Base-by-base conservation (phyloP, 2,888 invertebrate genomes). In the Sarcophaga rosellei region DNA sequence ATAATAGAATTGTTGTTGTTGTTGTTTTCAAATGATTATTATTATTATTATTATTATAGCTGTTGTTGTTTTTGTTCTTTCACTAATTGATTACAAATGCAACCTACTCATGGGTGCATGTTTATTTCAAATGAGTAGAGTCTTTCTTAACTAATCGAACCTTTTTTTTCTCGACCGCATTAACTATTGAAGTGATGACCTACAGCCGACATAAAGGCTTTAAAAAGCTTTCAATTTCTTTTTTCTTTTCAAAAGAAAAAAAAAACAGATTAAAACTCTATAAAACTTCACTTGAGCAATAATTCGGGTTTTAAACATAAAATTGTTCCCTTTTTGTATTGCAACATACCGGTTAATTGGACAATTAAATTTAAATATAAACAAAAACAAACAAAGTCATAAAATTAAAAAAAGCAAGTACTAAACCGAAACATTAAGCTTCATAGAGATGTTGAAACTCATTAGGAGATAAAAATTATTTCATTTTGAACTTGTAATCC, bases 1-100 rank as follows among this genome's bases (percentile, higher is more conserved):
- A 21, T 23, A 45, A 63, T 74, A 35, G 35, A 35, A 35, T 23
- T 47, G 62, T 11, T 45, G 53, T 57, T 59, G 61, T 77, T 77
- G 53, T 57, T 59, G 61, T 77, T 77, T 47, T 17, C 61, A 78
- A 78, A 69, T 70, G 2, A 44, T 66, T 6, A n/a, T 65, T 23
- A n/a, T 65, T 65, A n/a, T 65, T 23, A n/a, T 65, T 65, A n/a
- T 66, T 66, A 5, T 66, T 61, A 11, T 53, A 53, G 53, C 15
- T 53, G 53, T 17, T 53, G 12, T 53, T 35, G 8, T 35, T 35
- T 1, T 35, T 35, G 8, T 44, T 66, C 20, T 53, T 12, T 11
- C 44, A 74, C 68, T 74, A 79, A 79, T 84, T 84, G 74, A 84
- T 84, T 20, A 69, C 74, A 74, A 66, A 69, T 69, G 63, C 78